Percentiles rank a stretch among this genome's conserved stretches.
Evolutionary conservation across 2,113 vertebrate species (phyloP).

Genomic region (Bungarus multicinctus): DNA sequence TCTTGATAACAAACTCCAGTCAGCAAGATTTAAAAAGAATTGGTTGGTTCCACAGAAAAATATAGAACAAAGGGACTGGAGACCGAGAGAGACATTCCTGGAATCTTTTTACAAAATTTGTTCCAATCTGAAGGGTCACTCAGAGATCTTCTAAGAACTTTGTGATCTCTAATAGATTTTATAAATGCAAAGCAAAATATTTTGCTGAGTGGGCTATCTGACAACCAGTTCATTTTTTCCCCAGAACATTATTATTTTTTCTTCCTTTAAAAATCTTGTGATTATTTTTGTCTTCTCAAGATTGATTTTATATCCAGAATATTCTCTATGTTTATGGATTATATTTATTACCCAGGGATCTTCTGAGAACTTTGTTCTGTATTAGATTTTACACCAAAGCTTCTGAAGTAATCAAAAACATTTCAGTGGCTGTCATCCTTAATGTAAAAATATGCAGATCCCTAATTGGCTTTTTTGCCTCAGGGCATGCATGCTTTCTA

Average conservation of each 20-base stretch:
- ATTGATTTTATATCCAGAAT: not conserved
- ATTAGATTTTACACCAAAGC: not conserved
- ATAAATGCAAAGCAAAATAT: not conserved
- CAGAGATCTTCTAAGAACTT: not conserved
- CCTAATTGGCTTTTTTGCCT: not conserved
- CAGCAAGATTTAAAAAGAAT: constrained; percentile 63
- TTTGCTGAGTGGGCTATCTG: not conserved
- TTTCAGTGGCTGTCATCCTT: not conserved
- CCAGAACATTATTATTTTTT: not conserved
- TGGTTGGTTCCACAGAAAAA: constrained; percentile 52
- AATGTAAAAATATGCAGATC: not conserved
- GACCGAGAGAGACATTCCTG: not conserved
- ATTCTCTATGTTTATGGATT: not conserved
- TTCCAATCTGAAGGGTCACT: not conserved
- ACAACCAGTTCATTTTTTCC: not conserved
- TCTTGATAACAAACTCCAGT: constrained; percentile 63
- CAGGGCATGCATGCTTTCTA: not conserved
- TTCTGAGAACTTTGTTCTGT: not conserved
- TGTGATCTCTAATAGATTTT: not conserved
- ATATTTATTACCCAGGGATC: not conserved
- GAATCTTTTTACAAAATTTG: constrained; percentile 5
- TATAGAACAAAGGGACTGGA: constrained; percentile 38
- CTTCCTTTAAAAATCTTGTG: not conserved
- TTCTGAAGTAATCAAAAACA: not conserved
- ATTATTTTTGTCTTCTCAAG: not conserved